Base-by-base conservation (phyloP, 2,888 invertebrate genomes). In the Callinectes sapidus region DNA sequence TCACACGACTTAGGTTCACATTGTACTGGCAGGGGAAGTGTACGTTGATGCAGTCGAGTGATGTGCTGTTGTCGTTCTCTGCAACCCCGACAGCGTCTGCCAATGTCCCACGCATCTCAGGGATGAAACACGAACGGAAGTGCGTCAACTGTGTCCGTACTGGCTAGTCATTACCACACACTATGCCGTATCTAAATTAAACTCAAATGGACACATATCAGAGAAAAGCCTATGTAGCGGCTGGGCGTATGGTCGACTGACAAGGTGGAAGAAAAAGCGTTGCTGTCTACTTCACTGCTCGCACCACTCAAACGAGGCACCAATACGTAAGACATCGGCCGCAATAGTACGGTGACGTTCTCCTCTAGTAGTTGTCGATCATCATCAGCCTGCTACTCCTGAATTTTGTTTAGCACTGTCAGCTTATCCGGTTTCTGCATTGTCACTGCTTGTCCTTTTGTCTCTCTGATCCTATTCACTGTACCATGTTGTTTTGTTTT, bases 121-220 rank as follows among this genome's bases (percentile, higher is more conserved):
- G 66, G 66, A 3, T 66, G 66, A 66, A 18, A 18, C 66, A 66
- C 3, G 66, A 18, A 23, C 66, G 66, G 66, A 66, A 66, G 66
- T 66, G 66, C 18, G 66, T 18, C 18, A 66, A 23, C 66, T 66
- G 66, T 3, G 66, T 23, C 23, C 66, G 66, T 66, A 23, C 66
- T 18, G 66, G 66, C 66, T 66, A 18, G 66, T 66, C 66, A 13
- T 18, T 16, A 18, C 85, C 32, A 85, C 32, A 32, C 85, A 85
- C 85, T 85, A 39, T 32, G 39, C 85, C 85, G 28, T 28, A 85
- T 32, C 85, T n/a, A n/a, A n/a, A n/a, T 85, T 85, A n/a, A 85
- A 85, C 66, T 66, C 66, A 18, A 3, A 18, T 23, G 18, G 13
- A 13, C 18, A 14, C 66, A 66, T 18, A n/a, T n/a, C n/a, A n/a